A percentile compares a stretch with the other conserved stretches of the same genome.
These are phyloP conservation scores for Crocallis elinguaria DNA, from an alignment of 2,888 invertebrate species.

Conservation along the genomic window DNA sequence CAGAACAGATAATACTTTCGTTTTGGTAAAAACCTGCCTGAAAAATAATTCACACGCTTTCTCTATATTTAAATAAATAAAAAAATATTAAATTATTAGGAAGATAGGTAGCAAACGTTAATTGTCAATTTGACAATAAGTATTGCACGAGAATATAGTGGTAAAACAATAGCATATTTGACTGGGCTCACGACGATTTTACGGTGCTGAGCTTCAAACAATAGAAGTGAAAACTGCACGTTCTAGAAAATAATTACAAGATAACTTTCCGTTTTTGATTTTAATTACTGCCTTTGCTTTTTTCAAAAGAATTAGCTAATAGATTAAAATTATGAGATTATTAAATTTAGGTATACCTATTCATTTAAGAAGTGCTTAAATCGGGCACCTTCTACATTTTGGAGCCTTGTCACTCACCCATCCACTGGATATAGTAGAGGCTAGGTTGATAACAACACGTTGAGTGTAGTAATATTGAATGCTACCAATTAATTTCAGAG, in stretches of 20 bases:
- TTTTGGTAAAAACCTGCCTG: not conserved
- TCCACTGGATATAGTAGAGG: too few species aligned
- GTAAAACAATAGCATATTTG: slow-evolving; percentile 16
- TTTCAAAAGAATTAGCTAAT: too few species aligned
- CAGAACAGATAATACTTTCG: too few species aligned
- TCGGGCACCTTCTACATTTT: too few species aligned
- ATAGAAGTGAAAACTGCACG: slow-evolving; percentile 76
- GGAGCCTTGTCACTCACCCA: too few species aligned
- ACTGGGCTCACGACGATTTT: slow-evolving; percentile 55
- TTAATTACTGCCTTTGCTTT: too few species aligned
- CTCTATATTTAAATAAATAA: slow-evolving; percentile 10
- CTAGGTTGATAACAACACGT: too few species aligned
- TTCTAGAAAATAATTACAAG: slow-evolving; percentile 61
- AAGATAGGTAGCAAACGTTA: not conserved
- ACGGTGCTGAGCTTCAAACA: slow-evolving; percentile 73
- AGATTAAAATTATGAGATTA: too few species aligned
- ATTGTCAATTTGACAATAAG: not conserved
- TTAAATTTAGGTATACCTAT: too few species aligned
- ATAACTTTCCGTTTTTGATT: slow-evolving; percentile 63
- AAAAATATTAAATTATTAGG: not conserved
- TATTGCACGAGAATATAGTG: not conserved
- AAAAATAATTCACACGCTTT: slow-evolving; percentile 22
- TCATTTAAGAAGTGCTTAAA: too few species aligned
- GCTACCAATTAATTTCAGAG: slow-evolving; percentile 56
- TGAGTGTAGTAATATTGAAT: too few species aligned